phyloP scores from a whole-genome alignment of 2,888 invertebrate species.

The Troides oblongomaculatus region DNA sequence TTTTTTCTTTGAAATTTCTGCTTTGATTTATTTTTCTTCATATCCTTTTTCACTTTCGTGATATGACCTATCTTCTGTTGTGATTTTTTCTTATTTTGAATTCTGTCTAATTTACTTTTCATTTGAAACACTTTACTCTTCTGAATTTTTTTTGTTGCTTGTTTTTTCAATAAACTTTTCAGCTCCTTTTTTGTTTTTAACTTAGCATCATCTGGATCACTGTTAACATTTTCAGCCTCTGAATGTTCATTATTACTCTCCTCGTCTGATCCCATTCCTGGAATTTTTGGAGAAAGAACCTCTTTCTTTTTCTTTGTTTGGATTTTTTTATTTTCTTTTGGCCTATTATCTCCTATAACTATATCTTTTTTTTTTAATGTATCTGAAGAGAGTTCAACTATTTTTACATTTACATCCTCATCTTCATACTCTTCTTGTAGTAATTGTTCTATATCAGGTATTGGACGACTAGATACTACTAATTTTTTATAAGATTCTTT shows the following conservation, averaged over 20 bases:
- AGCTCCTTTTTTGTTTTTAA: conserved; percentile 83
- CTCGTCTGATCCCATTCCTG: conserved; percentile 65
- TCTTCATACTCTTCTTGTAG: conserved; percentile 87
- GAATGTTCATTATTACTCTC: conserved; percentile 49
- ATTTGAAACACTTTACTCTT: conserved; percentile 88
- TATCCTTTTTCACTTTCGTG: conserved; percentile 48
- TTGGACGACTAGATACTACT: conserved; percentile 84
- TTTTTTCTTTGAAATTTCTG: conserved; percentile 61
- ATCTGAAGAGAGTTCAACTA: conserved; percentile 85
- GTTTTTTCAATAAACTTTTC: conserved; percentile 84
- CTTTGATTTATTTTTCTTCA: conserved; percentile 65
- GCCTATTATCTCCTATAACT: conserved; percentile 86
- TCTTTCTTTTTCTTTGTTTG: conserved; percentile 44
- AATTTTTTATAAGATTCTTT: conserved; percentile 88
- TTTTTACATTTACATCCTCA: conserved; percentile 88
- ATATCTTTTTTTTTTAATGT: conserved; percentile 85
- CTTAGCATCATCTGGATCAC: conserved; percentile 55
- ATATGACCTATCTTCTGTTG: conserved; percentile 60
- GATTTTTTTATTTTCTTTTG: conserved; percentile 48
- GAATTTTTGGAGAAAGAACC: conserved; percentile 43
- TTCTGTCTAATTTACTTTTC: conserved; percentile 85
- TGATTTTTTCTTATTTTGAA: conserved; percentile 85
- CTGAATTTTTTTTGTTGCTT: conserved; percentile 86
- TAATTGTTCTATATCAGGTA: conserved; percentile 85
- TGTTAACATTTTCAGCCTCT: conserved; percentile 47